These are phyloP conservation scores for Rhorus exstirpatorius DNA, from an alignment of 2,888 invertebrate genomes.

Conservation along the genomic window DNA sequence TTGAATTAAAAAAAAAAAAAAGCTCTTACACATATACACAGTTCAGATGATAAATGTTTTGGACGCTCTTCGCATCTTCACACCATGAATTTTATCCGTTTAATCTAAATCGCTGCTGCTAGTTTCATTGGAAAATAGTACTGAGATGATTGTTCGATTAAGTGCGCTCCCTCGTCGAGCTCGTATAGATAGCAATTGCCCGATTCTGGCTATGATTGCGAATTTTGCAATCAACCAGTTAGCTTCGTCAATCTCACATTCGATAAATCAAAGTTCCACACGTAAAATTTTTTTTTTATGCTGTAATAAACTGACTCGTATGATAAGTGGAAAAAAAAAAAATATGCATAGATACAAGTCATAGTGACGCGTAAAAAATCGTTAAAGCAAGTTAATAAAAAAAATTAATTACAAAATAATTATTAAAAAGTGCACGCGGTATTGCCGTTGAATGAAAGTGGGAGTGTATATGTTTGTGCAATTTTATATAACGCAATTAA, in stretches of 20 bases:
- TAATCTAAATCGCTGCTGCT: slow-evolving; percentile 35
- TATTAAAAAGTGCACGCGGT: slow-evolving; percentile 39
- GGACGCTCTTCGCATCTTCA: background rate
- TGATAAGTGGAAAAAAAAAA: too few relatives aligned
- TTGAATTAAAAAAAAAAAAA: too few relatives aligned
- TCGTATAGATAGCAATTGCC: slow-evolving; percentile 21
- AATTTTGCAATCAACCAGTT: slow-evolving; percentile 59
- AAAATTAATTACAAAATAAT: slow-evolving; percentile 29
- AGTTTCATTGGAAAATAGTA: slow-evolving; percentile 65
- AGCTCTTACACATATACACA: too few relatives aligned
- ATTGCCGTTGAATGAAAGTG: slow-evolving; percentile 28
- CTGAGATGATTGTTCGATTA: slow-evolving; percentile 62
- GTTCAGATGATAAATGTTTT: background rate
- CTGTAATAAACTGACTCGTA: too few relatives aligned
- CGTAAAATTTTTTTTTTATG: too few relatives aligned
- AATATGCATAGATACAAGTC: slow-evolving; percentile 45
- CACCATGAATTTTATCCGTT: slow-evolving; percentile 41
- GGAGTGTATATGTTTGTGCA: slow-evolving; percentile 47
- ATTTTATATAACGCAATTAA: slow-evolving; percentile 32
- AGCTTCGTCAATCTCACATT: slow-evolving; percentile 34
- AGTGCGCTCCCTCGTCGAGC: slow-evolving; percentile 22
- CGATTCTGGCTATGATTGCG: slow-evolving; percentile 28
- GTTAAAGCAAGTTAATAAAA: background rate
- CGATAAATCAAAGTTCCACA: background rate
- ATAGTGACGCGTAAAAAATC: slow-evolving; percentile 36